Percentiles rank a stretch among this genome's conserved stretches.
Conservation (phyloP, 1,140 invertebrate genomes). For the Polypedilum vanderplanki region DNA sequence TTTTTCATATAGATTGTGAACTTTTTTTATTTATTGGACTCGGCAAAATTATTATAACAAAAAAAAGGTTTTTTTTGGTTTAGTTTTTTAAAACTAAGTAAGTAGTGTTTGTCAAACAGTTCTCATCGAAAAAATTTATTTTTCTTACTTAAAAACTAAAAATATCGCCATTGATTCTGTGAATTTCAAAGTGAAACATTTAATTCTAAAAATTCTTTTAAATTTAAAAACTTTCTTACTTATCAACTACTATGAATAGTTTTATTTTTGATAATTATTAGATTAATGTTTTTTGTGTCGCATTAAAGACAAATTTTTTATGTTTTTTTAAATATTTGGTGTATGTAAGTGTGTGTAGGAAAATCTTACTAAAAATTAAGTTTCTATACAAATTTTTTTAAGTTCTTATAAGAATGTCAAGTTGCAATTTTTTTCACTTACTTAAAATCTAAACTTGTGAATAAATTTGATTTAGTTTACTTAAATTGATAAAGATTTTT, state of each 20-base stretch:
- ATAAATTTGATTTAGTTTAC: too few relatives aligned
- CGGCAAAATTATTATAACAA: constrained; percentile 6
- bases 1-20: neutral
- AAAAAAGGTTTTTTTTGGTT: neutral
- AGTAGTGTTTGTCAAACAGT: constrained; percentile 5
- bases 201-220: neutral
- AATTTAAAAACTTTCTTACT: too few relatives aligned
- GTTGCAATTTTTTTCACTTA: neutral
- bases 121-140: neutral
- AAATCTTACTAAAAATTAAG: neutral
- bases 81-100: neutral
- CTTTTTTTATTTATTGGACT: neutral
- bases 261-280: neutral
- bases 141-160: constrained; percentile 20
- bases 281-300: constrained; percentile 6
- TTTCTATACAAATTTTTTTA: too few relatives aligned
- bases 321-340: constrained; percentile 1
- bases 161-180: constrained; percentile 1
- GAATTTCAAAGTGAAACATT: constrained; percentile 10
- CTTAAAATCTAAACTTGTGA: too few relatives aligned
- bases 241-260: too few relatives aligned
- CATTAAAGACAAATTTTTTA: neutral
- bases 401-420: too few relatives aligned
- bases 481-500: too few relatives aligned
- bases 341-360: neutral